Evolutionary conservation across 2,113 vertebrate species (phyloP), one percentile per base, ranked within the genome.

Genomic region (Python bivittatus): DNA sequence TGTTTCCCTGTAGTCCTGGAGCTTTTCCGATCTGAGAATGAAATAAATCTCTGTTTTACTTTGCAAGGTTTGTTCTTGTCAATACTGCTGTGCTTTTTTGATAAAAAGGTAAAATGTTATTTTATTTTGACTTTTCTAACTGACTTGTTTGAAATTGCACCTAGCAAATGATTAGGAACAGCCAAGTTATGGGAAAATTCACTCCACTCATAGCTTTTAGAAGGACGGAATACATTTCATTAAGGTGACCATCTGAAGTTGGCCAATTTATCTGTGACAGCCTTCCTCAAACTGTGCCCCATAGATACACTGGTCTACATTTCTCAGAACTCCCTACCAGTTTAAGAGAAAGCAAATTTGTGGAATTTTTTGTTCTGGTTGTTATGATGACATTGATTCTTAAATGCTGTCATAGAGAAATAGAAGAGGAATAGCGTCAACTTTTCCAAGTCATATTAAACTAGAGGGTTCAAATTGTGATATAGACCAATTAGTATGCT

Each of bases 21-120:
- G 11, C 56, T 72, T 17, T 90, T 61, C 42, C 86, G 92, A 93
- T 53, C 57, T 25, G 9, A 15, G 61, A 64, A 58, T 58, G 88
- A 88, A 56, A 61, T 52, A 93, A 86, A 93, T 33, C 89, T 42
- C 94, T 11, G 86, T 93, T 97, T 96, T 95, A 17, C 97, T 96
- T 97, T 92, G 38, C 97, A 99, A 99, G 99, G 99, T 90, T 97
- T 99, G 60, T 96, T 99, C 92, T 99, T 99, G 95, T 98, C 99
- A 92, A 99, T 99, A n/a, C 99, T 99, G 96, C 99, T 99, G 98
- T 99, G 99, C 97, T 99, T 99, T 96, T 99, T 99, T 96, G 99
- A 99, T 79, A 99, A 99, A 93, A 99, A 99, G 98, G 99, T 99
- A 99, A 94, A 90, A 92, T 42, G 20, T 79, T 92, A 93, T 90